phyloP scores from a whole-genome alignment of 30 jellyfish, hydroid and myxozoan genomes.

The Turritopsis rubra region DNA sequence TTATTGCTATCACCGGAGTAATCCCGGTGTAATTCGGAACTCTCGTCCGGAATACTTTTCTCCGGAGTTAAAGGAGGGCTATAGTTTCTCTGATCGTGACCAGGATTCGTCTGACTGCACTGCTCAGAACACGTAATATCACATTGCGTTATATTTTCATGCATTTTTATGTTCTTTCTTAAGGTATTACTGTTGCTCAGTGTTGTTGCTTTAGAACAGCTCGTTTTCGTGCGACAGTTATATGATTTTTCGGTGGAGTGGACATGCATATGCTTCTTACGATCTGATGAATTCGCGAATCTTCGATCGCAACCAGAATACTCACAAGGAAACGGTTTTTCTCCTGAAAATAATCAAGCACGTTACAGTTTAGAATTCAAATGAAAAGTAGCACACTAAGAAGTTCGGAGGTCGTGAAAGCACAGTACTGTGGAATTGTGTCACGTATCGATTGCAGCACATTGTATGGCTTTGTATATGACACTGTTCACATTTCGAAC shows the following conservation, averaged over 20 bases:
- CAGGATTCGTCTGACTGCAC: conserved; percentile 22
- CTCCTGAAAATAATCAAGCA: conserved; percentile 45
- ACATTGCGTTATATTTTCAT: conserved; percentile 29
- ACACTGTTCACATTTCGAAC: too few relatives aligned
- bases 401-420: background rate
- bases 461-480: too few relatives aligned
- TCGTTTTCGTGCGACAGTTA: conserved; percentile 48
- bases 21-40: background rate
- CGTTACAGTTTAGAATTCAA: background rate
- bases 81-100: conserved; percentile 16
- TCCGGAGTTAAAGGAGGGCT: conserved; percentile 32
- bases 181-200: background rate
- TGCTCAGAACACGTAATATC: conserved; percentile 76
- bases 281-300: conserved; percentile 91
- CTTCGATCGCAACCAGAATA: conserved; percentile 90
- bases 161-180: conserved; percentile 8
- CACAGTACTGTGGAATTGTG: background rate
- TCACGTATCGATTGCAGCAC: too few relatives aligned
- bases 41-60: conserved; percentile 3
- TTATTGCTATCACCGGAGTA: background rate
- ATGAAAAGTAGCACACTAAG: background rate
- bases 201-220: background rate
- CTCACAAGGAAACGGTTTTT: conserved; percentile 85
- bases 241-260: conserved; percentile 84
- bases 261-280: conserved; percentile 94